Conservation (phyloP, 2,113 vertebrate species). For the Zosterops lateralis region DNA sequence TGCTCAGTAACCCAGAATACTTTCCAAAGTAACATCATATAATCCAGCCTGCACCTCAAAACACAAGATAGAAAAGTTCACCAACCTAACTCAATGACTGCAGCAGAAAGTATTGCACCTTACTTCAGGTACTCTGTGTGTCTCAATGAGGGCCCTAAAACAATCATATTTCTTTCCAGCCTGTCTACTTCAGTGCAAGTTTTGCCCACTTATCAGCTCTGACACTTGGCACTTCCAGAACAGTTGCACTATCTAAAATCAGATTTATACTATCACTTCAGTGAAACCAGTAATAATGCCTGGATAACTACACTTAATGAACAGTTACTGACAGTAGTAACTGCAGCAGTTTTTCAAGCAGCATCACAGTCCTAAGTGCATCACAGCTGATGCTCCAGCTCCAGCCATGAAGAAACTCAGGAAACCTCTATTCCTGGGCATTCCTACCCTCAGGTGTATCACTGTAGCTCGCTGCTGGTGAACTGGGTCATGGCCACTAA, state of each 20-base stretch:
- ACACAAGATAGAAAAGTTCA: not conserved
- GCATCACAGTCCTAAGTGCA: not conserved
- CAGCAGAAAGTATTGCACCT: not conserved
- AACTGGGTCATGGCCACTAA: not conserved
- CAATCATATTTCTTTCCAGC: not conserved
- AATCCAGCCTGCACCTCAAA: not conserved
- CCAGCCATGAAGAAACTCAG: not conserved
- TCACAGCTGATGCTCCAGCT: not conserved
- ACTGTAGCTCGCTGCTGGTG: not conserved
- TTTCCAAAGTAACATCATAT: not conserved
- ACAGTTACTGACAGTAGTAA: not conserved
- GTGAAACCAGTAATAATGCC: not conserved
- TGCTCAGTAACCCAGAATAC: not conserved
- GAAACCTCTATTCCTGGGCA: not conserved
- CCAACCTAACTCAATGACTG: not conserved
- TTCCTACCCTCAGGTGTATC: not conserved
- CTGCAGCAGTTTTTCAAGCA: not conserved
- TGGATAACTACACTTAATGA: not conserved
- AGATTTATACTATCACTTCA: not conserved
- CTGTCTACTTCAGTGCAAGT: not conserved
- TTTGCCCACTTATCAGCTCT: not conserved
- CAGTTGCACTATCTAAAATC: not conserved
- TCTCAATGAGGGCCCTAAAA: not conserved
- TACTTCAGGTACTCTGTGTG: not conserved
- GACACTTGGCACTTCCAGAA: not conserved